A percentile compares a stretch with the other conserved stretches of the same genome.
phyloP scores from a whole-genome alignment of 2,888 invertebrate genomes.

The Sinodicranocentrus sp. region DNA sequence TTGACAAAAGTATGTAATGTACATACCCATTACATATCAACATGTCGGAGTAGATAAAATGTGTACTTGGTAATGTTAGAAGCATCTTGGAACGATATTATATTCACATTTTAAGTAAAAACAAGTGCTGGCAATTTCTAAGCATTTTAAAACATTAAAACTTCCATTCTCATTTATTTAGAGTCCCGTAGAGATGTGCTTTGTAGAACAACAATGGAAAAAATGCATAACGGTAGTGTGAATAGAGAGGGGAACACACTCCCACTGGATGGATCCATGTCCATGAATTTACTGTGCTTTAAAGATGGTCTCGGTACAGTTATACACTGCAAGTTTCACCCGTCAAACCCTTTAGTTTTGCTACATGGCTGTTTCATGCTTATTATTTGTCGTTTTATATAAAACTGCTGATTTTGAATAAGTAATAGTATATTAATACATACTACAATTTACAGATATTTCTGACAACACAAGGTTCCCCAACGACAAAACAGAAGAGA shows the following conservation, averaged over 20 bases:
- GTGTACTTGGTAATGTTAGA: conserved; percentile 1
- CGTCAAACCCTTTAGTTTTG: too few relatives aligned
- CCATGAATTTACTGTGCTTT: conserved; percentile 27
- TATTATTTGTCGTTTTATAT: too few relatives aligned
- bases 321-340: too few relatives aligned
- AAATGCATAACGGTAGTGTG: conserved; percentile 30
- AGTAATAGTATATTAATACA: too few relatives aligned
- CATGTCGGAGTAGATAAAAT: not conserved
- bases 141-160: conserved; percentile 56
- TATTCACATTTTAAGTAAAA: conserved; percentile 29
- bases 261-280: conserved; percentile 29
- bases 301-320: not conserved
- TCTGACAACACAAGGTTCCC: too few relatives aligned
- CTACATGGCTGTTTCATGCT: too few relatives aligned
- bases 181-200: conserved; percentile 55
- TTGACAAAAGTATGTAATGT: too few relatives aligned
- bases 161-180: conserved; percentile 64
- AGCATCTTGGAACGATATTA: too few relatives aligned
- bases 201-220: conserved; percentile 45
- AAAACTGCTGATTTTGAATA: too few relatives aligned
- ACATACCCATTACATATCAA: too few relatives aligned
- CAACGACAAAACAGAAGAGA: too few relatives aligned
- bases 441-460: too few relatives aligned
- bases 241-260: conserved; percentile 14
- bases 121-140: conserved; percentile 46